phyloP scores from a whole-genome alignment of 2,113 vertebrate species.

The Leucopsar rothschildi region DNA sequence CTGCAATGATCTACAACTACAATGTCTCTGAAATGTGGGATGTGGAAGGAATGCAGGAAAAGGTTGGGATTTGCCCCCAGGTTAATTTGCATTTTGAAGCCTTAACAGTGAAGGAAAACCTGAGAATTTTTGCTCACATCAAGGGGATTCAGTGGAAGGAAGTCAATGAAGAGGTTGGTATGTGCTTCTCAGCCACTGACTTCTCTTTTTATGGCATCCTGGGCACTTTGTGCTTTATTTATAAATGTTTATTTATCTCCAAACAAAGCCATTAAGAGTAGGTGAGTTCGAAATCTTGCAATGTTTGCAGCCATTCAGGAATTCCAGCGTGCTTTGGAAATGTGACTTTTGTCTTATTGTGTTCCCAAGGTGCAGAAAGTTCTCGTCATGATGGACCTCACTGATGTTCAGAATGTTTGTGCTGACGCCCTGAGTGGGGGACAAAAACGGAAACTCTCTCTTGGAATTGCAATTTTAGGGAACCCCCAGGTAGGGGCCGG shows the following conservation, averaged over 20 bases:
- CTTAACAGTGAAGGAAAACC: slow-evolving; percentile 90
- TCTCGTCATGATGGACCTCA: slow-evolving; percentile 77
- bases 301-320: background rate
- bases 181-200: background rate
- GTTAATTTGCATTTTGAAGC: slow-evolving; percentile 88
- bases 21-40: slow-evolving; percentile 73
- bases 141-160: slow-evolving; percentile 82
- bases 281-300: background rate
- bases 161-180: slow-evolving; percentile 67
- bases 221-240: background rate
- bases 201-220: background rate
- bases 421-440: slow-evolving; percentile 80
- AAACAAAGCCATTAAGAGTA: background rate
- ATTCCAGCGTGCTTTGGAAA: background rate
- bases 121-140: slow-evolving; percentile 85
- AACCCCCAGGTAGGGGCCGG: slow-evolving; percentile 77
- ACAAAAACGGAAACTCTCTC: slow-evolving; percentile 84
- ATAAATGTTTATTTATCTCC: background rate
- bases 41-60: slow-evolving; percentile 72
- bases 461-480: slow-evolving; percentile 86
- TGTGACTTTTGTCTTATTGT: background rate
- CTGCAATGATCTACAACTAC: slow-evolving; percentile 78
- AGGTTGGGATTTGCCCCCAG: slow-evolving; percentile 88
- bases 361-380: slow-evolving; percentile 77
- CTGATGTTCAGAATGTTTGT: slow-evolving; percentile 70